Conservation (phyloP, 2,113 vertebrate species). For the Struthidea cinerea region DNA sequence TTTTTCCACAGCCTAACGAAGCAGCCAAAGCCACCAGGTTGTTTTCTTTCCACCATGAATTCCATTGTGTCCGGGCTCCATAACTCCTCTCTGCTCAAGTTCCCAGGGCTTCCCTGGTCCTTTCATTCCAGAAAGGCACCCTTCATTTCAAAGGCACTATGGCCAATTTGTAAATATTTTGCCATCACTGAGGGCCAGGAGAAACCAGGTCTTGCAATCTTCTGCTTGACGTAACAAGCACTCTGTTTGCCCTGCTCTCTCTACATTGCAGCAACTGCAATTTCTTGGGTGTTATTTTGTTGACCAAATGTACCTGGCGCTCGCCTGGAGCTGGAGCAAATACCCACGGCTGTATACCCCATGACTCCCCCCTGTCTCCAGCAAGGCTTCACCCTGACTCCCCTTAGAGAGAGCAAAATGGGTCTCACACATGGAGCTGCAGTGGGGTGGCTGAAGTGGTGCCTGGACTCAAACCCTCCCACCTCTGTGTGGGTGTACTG, state of each 20-base stretch:
- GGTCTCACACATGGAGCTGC: not conserved
- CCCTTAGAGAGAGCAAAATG: not conserved
- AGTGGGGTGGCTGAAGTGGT: accelerated
- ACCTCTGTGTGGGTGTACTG: not conserved
- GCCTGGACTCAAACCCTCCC: not conserved
- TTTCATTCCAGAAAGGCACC: not conserved
- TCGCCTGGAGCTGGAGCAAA: not conserved
- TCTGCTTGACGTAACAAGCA: not conserved
- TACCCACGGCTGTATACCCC: accelerated
- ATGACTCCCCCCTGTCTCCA: accelerated
- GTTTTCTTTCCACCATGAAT: not conserved
- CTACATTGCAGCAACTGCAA: accelerated
- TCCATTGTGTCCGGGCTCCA: accelerated
- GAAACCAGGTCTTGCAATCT: not conserved
- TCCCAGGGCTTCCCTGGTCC: not conserved
- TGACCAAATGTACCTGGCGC: not conserved
- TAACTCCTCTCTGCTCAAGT: not conserved
- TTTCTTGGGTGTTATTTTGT: not conserved
- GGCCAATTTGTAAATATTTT: not conserved
- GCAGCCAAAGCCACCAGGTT: not conserved
- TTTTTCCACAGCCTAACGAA: not conserved
- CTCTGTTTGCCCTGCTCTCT: not conserved
- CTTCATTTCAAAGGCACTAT: not conserved
- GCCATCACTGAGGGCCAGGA: not conserved
- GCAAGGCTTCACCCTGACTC: accelerated